Evolutionary conservation across 2,888 invertebrate species (phyloP), one percentile per base, ranked within the genome.

Genomic region (Philaethria dido): DNA sequence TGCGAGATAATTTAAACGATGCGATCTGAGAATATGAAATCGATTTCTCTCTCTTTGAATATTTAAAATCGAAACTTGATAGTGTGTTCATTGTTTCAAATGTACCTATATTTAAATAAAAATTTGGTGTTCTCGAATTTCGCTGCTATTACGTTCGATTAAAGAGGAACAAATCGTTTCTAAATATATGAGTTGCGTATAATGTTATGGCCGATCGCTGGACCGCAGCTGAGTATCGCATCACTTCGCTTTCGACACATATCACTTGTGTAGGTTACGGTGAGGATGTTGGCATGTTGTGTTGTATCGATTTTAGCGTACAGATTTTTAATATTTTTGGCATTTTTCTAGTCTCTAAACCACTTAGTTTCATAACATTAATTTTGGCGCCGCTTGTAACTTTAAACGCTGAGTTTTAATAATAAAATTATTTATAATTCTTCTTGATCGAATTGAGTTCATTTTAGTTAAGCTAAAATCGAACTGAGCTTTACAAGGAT

Each of bases 341-440:
- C 91, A 92, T 92, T 92, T 88, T 88, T 92, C 91, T 92, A 92
- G 92, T 91, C 90, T 85, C 33, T 87, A 82, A 82, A 77, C 81
- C 81, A 80, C 77, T 82, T 78, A 79, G 44, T 80, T 83, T 78
- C 77, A 74, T 83, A 81, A 84, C 78, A 79, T 80, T 77, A 77
- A 70, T 76, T 80, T 73, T 78, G 78, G 77, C 76, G 22, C 39
- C 42, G 39, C 57, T 57, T 22, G n/a, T 42, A 42, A 42, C 22
- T 42, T 22, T 48, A 50, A 66, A 33, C 45, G 44, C 52, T 50
- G 36, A 50, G n/a, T 33, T 50, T 42, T 13, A 16, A 33, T 16
- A 45, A 14, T 14, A 45, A 20, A 57, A 13, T 18, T 45, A 60
- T 22, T 5, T 8, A 14, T 25, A 16, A 18, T 16, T 4, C 16